Evolutionary conservation across 2,888 invertebrate species (phyloP).

Genomic region (Pyrochroa serraticornis): DNA sequence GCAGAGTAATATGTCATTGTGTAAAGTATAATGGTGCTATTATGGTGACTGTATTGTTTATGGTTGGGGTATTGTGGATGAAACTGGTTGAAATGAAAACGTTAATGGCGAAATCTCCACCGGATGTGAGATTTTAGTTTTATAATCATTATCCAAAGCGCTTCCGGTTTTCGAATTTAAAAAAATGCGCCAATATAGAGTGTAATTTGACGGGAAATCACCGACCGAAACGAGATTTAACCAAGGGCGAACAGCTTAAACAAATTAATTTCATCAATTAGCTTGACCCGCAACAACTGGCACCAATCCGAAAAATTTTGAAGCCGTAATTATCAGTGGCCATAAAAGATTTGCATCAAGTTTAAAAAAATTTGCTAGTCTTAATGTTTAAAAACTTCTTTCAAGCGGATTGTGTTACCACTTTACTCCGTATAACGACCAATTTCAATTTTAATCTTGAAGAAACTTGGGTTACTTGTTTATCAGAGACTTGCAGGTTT

Average conservation of each 20-base stretch:
- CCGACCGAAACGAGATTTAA: conserved; percentile 33
- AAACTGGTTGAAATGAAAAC: conserved; percentile 34
- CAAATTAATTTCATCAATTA: conserved; percentile 10
- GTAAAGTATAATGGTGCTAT: conserved; percentile 44
- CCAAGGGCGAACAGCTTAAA: conserved; percentile 24
- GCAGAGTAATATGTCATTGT: conserved; percentile 43
- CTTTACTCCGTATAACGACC: too few relatives aligned
- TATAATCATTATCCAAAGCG: conserved; percentile 44
- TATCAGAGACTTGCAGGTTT: too few relatives aligned
- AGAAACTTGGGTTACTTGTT: too few relatives aligned
- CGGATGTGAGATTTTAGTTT: conserved; percentile 51
- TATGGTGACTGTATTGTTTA: conserved; percentile 28
- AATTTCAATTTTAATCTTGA: too few relatives aligned
- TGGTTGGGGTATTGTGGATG: conserved; percentile 1
- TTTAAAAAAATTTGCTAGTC: too few relatives aligned
- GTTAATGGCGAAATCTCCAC: conserved; percentile 38
- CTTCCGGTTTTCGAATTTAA: conserved; percentile 39
- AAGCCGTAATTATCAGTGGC: too few relatives aligned
- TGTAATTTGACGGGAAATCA: conserved; percentile 35
- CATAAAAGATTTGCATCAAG: too few relatives aligned
- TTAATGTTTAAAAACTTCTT: too few relatives aligned
- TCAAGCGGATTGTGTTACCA: too few relatives aligned
- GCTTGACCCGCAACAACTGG: too few relatives aligned
- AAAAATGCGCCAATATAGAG: conserved; percentile 38
- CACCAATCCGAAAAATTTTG: too few relatives aligned